These are phyloP conservation scores for Actinernus sp. DNA, from an alignment of 92 coral and sea anemone genomes.

Conservation along the genomic window DNA sequence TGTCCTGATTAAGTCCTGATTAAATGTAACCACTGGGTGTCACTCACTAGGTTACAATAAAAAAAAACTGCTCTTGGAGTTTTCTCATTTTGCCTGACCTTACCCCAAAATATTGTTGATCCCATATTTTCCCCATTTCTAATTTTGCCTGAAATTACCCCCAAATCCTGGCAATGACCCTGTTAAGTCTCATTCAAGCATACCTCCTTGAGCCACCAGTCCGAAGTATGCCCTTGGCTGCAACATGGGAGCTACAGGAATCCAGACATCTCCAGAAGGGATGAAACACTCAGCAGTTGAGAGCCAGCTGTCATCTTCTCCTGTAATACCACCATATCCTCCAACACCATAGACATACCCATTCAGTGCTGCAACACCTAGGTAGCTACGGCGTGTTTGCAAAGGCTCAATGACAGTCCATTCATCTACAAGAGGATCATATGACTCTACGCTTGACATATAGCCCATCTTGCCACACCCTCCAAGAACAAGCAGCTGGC, in stretches of 20 bases:
- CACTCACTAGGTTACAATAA: too few species aligned
- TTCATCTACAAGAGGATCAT: slow-evolving; percentile 66
- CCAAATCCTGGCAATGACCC: too few species aligned
- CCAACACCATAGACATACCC: slow-evolving; percentile 75
- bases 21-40: too few species aligned
- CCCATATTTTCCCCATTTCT: too few species aligned
- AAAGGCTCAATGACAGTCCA: slow-evolving; percentile 58
- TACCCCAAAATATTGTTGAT: too few species aligned
- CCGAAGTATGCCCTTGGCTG: slow-evolving; percentile 71
- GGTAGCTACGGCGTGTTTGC: slow-evolving; percentile 65
- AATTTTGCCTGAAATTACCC: too few species aligned
- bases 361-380: slow-evolving; percentile 58
- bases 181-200: slow-evolving; percentile 3
- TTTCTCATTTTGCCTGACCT: too few species aligned
- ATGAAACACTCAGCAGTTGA: slow-evolving; percentile 62
- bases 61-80: too few species aligned
- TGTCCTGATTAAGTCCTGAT: too few species aligned
- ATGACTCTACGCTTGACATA: slow-evolving; percentile 71
- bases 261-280: slow-evolving; percentile 66
- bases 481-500: slow-evolving; percentile 56
- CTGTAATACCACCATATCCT: slow-evolving; percentile 63
- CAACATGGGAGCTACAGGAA: slow-evolving; percentile 54
- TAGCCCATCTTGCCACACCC: slow-evolving; percentile 67
- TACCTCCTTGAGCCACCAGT: slow-evolving; percentile 64
- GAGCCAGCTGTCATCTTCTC: slow-evolving; percentile 55